phyloP scores from a whole-genome alignment of 2,888 invertebrate species.

The Drosophila ezoana region DNA sequence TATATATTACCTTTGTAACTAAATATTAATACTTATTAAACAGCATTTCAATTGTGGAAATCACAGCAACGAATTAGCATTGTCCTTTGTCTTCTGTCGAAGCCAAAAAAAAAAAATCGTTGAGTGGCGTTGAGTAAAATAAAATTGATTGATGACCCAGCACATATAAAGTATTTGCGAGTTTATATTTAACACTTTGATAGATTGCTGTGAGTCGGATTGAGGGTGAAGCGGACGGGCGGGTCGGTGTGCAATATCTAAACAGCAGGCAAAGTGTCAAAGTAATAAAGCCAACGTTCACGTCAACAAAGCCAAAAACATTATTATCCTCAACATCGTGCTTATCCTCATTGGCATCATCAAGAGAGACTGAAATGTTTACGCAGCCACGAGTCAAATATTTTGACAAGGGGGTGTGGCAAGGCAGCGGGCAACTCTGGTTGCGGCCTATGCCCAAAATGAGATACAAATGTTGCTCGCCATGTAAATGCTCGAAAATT shows the following conservation, averaged over 20 bases:
- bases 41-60: slow-evolving; percentile 34
- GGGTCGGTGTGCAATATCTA: slow-evolving; percentile 30
- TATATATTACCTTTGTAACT: background rate
- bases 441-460: slow-evolving; percentile 31
- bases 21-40: slow-evolving; percentile 4
- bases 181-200: slow-evolving; percentile 68
- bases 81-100: slow-evolving; percentile 9
- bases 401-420: slow-evolving; percentile 54
- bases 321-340: slow-evolving; percentile 28
- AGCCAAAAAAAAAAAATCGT: slow-evolving; percentile 35
- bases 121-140: slow-evolving; percentile 63
- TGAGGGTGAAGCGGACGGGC: slow-evolving; percentile 13
- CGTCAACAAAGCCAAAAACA: slow-evolving; percentile 46
- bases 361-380: slow-evolving; percentile 30
- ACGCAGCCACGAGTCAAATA: slow-evolving; percentile 61
- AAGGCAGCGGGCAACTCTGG: background rate
- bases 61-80: slow-evolving; percentile 31
- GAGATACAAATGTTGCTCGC: slow-evolving; percentile 59
- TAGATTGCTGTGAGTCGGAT: slow-evolving; percentile 63
- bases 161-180: slow-evolving; percentile 45
- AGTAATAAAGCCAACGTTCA: slow-evolving; percentile 54
- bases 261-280: slow-evolving; percentile 71
- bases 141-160: slow-evolving; percentile 80
- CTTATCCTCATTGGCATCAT: slow-evolving; percentile 4
- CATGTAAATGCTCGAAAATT: slow-evolving; percentile 64